These are phyloP conservation scores for Tragelaphus scriptus DNA, from an alignment of 2,113 vertebrate genomes.

Conservation along the genomic window DNA sequence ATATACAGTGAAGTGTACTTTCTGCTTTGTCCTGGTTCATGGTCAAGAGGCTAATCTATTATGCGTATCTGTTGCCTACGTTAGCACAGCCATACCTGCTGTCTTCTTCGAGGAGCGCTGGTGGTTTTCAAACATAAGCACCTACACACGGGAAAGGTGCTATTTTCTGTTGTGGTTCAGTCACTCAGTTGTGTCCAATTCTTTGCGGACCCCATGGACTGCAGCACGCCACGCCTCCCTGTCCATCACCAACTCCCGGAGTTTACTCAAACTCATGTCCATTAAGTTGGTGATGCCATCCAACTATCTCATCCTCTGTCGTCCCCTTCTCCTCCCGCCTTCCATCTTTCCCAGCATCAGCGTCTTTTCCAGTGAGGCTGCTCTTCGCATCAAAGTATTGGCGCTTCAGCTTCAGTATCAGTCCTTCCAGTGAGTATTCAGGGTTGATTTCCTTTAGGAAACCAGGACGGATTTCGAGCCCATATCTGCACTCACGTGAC, in stretches of 20 bases:
- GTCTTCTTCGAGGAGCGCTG: fast-evolving
- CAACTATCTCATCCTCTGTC: neutral
- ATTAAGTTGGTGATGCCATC: neutral
- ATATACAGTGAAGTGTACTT: neutral
- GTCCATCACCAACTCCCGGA: neutral
- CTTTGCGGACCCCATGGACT: neutral
- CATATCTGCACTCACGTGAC: fast-evolving
- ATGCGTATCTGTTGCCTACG: fast-evolving
- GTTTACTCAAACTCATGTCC: neutral
- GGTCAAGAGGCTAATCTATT: neutral
- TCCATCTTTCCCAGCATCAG: neutral
- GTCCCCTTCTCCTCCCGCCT: neutral
- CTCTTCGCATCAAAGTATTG: neutral
- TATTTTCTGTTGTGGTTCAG: neutral
- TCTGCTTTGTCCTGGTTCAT: neutral
- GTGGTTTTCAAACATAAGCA: neutral
- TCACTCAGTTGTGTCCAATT: neutral
- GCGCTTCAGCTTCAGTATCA: neutral
- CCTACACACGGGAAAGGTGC: fast-evolving
- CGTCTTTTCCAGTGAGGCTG: neutral
- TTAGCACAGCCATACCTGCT: fast-evolving
- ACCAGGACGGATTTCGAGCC: neutral
- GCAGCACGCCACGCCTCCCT: neutral
- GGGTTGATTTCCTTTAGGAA: neutral
- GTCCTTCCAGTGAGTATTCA: neutral